Evolutionary conservation across 2,797 vertebrate genomes (phyloP).

Genomic region (Siniperca obscura): DNA sequence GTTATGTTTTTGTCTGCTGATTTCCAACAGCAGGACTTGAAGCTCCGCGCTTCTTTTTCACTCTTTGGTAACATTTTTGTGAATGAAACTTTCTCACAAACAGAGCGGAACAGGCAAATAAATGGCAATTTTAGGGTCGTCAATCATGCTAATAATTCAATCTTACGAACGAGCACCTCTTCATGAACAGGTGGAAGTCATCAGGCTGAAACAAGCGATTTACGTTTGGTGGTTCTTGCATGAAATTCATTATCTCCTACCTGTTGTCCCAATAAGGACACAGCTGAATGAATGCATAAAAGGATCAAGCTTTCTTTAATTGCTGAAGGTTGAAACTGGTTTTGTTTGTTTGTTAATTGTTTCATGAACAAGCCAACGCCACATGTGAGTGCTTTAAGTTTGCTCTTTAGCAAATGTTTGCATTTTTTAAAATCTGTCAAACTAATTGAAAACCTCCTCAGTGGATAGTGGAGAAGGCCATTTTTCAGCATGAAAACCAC

Average conservation of each 20-base stretch:
- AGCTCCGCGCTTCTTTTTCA: neutral
- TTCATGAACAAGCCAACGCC: neutral
- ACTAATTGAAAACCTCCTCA: neutral
- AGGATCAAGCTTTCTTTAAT: neutral
- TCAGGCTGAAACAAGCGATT: neutral
- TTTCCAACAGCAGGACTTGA: no score
- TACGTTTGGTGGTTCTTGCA: no score
- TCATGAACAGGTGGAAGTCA: neutral
- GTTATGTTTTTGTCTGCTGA: no score
- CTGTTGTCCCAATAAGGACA: neutral
- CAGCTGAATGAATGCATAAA: neutral
- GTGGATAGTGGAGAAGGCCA: no score
- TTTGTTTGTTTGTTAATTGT: no score
- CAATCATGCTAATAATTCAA: neutral
- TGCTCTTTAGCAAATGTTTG: neutral
- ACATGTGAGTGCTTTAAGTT: neutral
- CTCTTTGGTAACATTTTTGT: neutral
- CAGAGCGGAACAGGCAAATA: neutral
- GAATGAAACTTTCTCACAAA: neutral
- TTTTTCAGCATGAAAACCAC: neutral
- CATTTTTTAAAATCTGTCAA: neutral
- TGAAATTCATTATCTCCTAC: no score
- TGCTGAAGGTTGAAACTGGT: neutral
- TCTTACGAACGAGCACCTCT: neutral
- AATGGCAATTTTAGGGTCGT: neutral